Conservation (phyloP, 2,888 invertebrate species). For the Meganola albula region DNA sequence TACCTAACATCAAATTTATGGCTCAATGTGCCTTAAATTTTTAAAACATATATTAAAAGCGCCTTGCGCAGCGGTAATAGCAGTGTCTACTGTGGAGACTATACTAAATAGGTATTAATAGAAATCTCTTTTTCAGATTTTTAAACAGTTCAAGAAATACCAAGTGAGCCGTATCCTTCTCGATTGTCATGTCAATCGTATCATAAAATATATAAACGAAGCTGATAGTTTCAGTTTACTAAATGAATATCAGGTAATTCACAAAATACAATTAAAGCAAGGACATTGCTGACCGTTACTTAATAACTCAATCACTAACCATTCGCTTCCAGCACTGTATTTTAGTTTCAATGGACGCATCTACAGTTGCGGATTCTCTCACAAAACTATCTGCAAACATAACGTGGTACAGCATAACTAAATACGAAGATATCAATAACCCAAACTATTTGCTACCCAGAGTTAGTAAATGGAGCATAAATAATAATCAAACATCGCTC, state of each 20-base stretch:
- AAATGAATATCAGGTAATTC: constrained; percentile 56
- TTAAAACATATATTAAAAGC: too few relatives aligned
- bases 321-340: constrained; percentile 54
- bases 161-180: constrained; percentile 53
- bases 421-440: constrained; percentile 48
- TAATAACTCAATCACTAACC: neutral
- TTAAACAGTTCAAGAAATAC: constrained; percentile 48
- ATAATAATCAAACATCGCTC: too few relatives aligned
- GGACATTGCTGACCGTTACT: neutral
- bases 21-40: too few relatives aligned
- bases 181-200: constrained; percentile 55
- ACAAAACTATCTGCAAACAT: constrained; percentile 46
- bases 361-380: constrained; percentile 46
- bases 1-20: too few relatives aligned
- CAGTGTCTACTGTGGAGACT: too few relatives aligned
- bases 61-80: too few relatives aligned
- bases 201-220: constrained; percentile 51
- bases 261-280: neutral
- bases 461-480: constrained; percentile 54
- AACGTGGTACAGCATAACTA: constrained; percentile 61
- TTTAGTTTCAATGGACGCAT: constrained; percentile 53
- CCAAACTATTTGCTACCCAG: constrained; percentile 45
- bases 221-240: constrained; percentile 48
- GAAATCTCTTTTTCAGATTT: constrained; percentile 49
- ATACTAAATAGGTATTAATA: too few relatives aligned